Evolutionary conservation across 2,888 invertebrate species (phyloP).

Genomic region (Ectemnius cavifrons): DNA sequence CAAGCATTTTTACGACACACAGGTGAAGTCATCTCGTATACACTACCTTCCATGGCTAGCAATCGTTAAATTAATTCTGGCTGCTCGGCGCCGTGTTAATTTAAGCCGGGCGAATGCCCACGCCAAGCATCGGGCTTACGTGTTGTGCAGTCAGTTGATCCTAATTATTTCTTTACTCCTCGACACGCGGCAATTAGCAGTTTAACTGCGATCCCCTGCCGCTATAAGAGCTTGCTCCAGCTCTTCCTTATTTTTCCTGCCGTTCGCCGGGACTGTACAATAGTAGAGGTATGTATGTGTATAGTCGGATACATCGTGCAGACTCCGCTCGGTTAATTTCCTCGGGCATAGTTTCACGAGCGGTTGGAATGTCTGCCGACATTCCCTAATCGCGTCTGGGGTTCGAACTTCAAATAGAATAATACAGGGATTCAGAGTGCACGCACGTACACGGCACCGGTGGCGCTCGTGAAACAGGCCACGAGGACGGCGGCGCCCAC

Average conservation of each 20-base stretch:
- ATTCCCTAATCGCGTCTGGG: constrained; percentile 13
- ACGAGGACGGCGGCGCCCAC: constrained; percentile 43
- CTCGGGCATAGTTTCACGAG: not conserved
- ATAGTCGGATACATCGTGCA: too few relatives aligned
- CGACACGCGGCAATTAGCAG: not conserved
- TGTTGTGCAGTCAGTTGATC: not conserved
- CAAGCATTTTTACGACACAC: too few relatives aligned
- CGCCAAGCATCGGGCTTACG: not conserved
- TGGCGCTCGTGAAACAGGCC: constrained; percentile 46
- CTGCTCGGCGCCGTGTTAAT: not conserved
- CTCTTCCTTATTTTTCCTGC: not conserved
- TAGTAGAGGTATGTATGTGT: too few relatives aligned
- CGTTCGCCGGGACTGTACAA: not conserved
- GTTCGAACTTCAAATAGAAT: constrained; percentile 20
- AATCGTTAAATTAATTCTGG: constrained; percentile 1
- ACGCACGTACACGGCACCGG: constrained; percentile 35
- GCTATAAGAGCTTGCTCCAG: not conserved
- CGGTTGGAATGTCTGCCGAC: not conserved
- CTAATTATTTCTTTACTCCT: constrained; percentile 2
- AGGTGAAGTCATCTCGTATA: too few relatives aligned
- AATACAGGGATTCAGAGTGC: constrained; percentile 44
- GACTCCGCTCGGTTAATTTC: not conserved
- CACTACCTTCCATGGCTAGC: not conserved
- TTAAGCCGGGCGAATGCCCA: not conserved
- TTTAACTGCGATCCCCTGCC: not conserved